Base-by-base conservation (phyloP, 2,797 vertebrate species). In the Botia almorhae region DNA sequence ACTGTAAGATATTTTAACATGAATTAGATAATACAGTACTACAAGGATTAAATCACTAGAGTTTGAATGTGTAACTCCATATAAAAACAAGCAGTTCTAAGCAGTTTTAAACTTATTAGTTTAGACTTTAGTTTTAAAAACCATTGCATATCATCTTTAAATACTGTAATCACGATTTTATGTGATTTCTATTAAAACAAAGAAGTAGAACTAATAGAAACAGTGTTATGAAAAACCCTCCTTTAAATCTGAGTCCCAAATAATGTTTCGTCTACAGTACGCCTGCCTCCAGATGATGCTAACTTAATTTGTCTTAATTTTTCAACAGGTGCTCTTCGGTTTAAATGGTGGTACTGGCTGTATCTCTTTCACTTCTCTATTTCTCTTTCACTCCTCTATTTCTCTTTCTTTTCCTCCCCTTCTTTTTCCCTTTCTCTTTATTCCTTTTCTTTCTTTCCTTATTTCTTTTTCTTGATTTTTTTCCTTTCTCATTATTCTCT, bases 281-380 rank as follows among this genome's bases (percentile, higher is more conserved):
- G 21, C 71, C 77, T 19, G 50, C 19, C 29, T 77, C 56, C 69
- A 36, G 74, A 46, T 77, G 29, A 68, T 74, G 71, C 74, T 86
- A 84, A 86, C 48, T 50, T 48, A 81, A 84, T 43, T 43, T 46
- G 12, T 76, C 56, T 69, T 1, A 5, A 13, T 84, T 86, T 81
- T 60, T 81, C 78, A 84, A 53, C 85, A 86, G 85, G 85, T 84
- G 36, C 73, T 68, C 43, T 19, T 63, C 36, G 7, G 19, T 68
- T 61, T 78, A 72, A 55, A 23, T 26, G 75, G n/a, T 16, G 53
- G 10, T 48, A n/a, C 33, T 46, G 65, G 33, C 56, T 55, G 23
- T 21, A 21, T 65, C 33, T 21, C 7, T 23, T 46, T 61, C 21
- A 19, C 26, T 29, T 4, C 29, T 17, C 33, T 50, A 4, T 46